Evolutionary conservation across 2,888 invertebrate genomes (phyloP), one percentile per base, ranked within the genome.

Genomic region (Tetragonula carbonaria): DNA sequence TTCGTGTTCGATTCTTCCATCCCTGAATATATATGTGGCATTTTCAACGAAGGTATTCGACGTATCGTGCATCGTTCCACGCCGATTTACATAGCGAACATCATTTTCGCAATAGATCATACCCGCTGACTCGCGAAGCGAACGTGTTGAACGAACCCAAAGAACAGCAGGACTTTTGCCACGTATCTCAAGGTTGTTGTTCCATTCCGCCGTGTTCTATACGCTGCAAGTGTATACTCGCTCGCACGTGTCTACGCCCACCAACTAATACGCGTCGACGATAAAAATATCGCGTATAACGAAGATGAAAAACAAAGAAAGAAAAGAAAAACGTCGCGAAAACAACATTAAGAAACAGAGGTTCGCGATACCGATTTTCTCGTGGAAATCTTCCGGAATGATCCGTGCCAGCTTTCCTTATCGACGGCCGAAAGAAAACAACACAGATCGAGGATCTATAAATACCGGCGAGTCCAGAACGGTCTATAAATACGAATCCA

Each of bases 401-500:
- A 77, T 79, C 74, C 82, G 80, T 78, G 76, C 65, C 85, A 88
- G 90, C 91, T 92, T 92, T 91, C 88, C 86, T 45, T 91, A 87
- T 91, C 70, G 68, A 45, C 76, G 78, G 80, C 86, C 90, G 45
- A 91, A 87, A 87, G 86, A 86, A 89, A 88, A 78, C 80, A 88
- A 74, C 72, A 80, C 85, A 33, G 78, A 85, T 59, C 81, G 71
- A 28, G 74, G 59, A 57, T 89, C 84, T 90, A 90, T 90, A 86
- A 86, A 85, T 86, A 88, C 55, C 59, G 72, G 28, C 21, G 75
- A 86, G 84, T 77, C 82, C 82, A 82, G 87, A 82, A 80, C 73
- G 80, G 65, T 90, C 93, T 94, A 94, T 94, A 93, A 94, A 94
- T 94, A 93, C 91, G 45, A 76, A 79, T 73, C 78, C 78, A n/a